phyloP scores from a whole-genome alignment of 2,113 vertebrate genomes.

The Phrynosoma platyrhinos region DNA sequence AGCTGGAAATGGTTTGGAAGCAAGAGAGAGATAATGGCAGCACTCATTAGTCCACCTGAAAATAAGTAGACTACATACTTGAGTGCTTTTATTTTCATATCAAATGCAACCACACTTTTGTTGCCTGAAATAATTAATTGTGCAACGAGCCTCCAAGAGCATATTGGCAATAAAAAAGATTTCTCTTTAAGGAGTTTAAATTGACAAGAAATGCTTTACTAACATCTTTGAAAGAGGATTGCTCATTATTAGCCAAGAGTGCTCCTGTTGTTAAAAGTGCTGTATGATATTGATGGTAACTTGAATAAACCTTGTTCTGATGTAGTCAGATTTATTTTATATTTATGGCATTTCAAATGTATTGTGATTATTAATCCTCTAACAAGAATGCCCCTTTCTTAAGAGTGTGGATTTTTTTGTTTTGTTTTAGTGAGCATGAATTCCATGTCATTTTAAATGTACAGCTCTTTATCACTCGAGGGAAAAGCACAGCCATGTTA shows the following conservation, averaged over 20 bases:
- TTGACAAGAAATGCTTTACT: conserved; percentile 21
- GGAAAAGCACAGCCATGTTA: conserved; percentile 92
- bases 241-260: not conserved
- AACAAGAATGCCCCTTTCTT: conserved; percentile 68
- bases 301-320: conserved; percentile 46
- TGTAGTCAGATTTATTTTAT: conserved; percentile 43
- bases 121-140: conserved; percentile 27
- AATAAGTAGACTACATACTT: not conserved
- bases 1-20: not conserved
- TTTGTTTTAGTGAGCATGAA: conserved; percentile 83
- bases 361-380: conserved; percentile 50
- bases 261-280: conserved; percentile 37
- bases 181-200: conserved; percentile 20
- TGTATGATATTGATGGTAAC: conserved; percentile 48
- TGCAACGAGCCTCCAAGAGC: conserved; percentile 11
- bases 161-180: conserved; percentile 26
- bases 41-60: not conserved
- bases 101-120: not conserved
- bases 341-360: conserved; percentile 64
- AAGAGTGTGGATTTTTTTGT: conserved; percentile 54
- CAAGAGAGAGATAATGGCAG: not conserved
- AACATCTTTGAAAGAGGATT: conserved; percentile 23
- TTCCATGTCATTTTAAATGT: conserved; percentile 93
- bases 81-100: conserved; percentile 16
- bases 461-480: conserved; percentile 92